Percentiles rank a stretch among this genome's conserved stretches.
These are phyloP conservation scores for Reinhardtius hippoglossoides DNA, from an alignment of 2,113 vertebrate species.

Conservation along the genomic window DNA sequence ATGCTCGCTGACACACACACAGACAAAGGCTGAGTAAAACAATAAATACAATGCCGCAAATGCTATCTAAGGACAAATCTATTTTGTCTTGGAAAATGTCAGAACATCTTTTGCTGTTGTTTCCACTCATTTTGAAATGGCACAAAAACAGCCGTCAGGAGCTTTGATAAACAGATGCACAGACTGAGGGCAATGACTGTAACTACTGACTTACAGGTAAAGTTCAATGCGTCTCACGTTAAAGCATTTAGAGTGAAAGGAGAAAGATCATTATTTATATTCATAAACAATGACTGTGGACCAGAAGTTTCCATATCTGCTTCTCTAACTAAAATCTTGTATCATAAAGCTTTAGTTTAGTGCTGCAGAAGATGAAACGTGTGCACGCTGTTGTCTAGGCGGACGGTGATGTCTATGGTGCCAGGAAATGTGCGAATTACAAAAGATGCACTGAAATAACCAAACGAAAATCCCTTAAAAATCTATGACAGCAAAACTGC, in stretches of 20 bases:
- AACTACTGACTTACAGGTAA: not conserved
- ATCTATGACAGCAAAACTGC: not conserved
- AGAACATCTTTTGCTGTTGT: slow-evolving; percentile 7
- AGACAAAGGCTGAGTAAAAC: not conserved
- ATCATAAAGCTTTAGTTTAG: not conserved
- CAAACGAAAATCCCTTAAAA: not conserved
- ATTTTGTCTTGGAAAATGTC: slow-evolving; percentile 26
- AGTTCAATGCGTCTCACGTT: not conserved
- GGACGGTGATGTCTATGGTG: slow-evolving; percentile 14
- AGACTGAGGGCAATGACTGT: slow-evolving; percentile 16
- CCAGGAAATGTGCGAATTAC: slow-evolving; percentile 1
- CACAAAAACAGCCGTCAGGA: slow-evolving; percentile 1
- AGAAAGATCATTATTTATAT: not conserved
- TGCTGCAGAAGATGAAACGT: not conserved
- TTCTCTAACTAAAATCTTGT: no score
- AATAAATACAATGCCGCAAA: slow-evolving; percentile 3
- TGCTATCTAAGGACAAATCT: slow-evolving; percentile 24
- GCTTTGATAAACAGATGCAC: slow-evolving; percentile 10
- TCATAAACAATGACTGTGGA: not conserved
- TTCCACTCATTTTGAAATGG: slow-evolving; percentile 23
- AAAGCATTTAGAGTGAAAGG: not conserved
- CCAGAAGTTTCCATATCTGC: no score
- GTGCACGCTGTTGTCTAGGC: slow-evolving; percentile 21
- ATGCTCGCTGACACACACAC: not conserved
- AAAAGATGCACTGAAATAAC: not conserved